Percentiles rank a stretch among this genome's conserved stretches.
Conservation (phyloP, 2,797 vertebrate species). For the Aldrovandia affinis region DNA sequence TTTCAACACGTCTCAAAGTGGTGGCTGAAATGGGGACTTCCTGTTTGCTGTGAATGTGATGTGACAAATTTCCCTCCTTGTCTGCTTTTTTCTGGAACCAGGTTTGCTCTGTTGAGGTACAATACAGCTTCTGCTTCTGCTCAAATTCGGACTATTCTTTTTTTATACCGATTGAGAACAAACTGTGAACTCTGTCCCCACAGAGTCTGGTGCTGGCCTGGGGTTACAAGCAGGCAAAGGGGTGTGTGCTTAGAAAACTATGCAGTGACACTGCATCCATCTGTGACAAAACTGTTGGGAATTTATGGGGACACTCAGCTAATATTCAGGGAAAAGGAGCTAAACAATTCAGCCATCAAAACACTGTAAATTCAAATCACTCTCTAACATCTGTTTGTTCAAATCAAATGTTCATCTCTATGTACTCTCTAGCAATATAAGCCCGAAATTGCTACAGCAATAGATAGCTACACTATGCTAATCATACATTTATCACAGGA, state of each 20-base stretch:
- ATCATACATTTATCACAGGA: neutral
- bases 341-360: neutral
- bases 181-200: neutral
- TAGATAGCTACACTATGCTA: neutral
- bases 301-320: neutral
- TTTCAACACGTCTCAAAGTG: neutral
- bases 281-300: neutral
- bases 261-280: neutral
- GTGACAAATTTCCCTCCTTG: neutral
- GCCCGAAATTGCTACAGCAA: neutral
- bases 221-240: neutral
- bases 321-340: neutral
- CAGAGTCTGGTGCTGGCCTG: too few relatives aligned
- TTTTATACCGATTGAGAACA: too few relatives aligned
- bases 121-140: too few relatives aligned
- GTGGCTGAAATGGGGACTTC: neutral
- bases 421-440: neutral
- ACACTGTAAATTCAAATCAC: too few relatives aligned
- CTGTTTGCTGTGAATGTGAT: neutral
- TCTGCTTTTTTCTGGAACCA: neutral
- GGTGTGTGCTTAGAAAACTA: neutral
- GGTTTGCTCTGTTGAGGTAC: neutral
- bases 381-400: too few relatives aligned
- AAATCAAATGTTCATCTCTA: neutral
- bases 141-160: too few relatives aligned